Base-by-base conservation (phyloP, 2,888 invertebrate species). In the Mechanitis messenoides region DNA sequence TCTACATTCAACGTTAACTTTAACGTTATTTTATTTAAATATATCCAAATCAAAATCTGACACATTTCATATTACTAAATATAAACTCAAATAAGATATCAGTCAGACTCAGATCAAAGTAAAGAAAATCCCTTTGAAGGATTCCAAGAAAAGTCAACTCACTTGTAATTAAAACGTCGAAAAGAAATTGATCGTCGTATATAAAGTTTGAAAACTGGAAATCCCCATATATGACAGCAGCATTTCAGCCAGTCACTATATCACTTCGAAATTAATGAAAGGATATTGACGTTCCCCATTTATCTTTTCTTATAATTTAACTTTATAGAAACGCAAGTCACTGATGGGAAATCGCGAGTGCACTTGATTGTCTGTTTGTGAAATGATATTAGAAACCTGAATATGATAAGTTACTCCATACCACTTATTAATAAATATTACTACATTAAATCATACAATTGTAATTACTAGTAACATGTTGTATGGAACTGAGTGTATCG, bases 251-350 rank as follows among this genome's bases (percentile, higher is more conserved):
- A 50, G 50, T 50, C 50, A 50, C 50, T 50, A 50, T 50, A 50
- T 50, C 50, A 50, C 50, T 50, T 50, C 31, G 50, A 50, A 50
- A 68, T 68, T 71, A 70, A 69, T 64, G 70, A 64, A 62, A 61
- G 64, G 65, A 66, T 69, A 73, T 72, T 66, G 73, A 70, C 72
- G 60, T 67, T 66, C 67, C 64, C 69, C 72, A 73, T 73, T 73
- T 72, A 71, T 73, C 71, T 72, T 69, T 65, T 61, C 68, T 63
- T 68, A 68, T 69, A 69, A 71, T 71, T 71, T 71, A 71, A 72
- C 68, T 71, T 71, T 62, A 61, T 65, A 63, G 68, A 71, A 68
- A 63, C 64, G 72, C 71, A 71, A 72, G 72, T 72, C 72, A 72
- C 61, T 58, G 61, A 58, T 61, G 61, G 58, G 50, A 50, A 50